These are phyloP conservation scores for Mohoua ochrocephala DNA, from an alignment of 2,113 vertebrate species.

Conservation along the genomic window DNA sequence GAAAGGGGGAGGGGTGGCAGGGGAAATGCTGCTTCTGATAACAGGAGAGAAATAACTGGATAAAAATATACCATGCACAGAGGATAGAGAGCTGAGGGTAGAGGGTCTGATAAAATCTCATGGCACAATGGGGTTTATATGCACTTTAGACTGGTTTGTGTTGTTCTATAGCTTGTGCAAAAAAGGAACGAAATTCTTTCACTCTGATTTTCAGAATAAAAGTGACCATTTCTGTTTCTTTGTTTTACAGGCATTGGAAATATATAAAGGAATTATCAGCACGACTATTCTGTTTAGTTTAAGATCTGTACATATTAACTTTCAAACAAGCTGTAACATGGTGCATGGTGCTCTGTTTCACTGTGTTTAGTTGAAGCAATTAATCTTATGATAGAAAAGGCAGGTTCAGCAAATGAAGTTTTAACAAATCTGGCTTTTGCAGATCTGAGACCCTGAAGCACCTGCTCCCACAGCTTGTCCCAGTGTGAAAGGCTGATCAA, in stretches of 20 bases:
- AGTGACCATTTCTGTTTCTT: neutral
- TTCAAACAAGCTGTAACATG: neutral
- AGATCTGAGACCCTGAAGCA: conserved; percentile 6
- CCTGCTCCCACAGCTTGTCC: neutral
- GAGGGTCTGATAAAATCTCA: neutral
- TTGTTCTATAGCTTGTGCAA: neutral
- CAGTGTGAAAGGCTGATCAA: conserved; percentile 4
- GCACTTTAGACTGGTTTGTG: neutral
- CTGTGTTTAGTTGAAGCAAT: neutral
- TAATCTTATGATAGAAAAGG: conserved; percentile 15
- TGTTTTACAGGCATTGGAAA: neutral
- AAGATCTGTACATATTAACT: neutral
- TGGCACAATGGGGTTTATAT: neutral
- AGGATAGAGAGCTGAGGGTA: neutral
- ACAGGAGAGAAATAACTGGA: neutral
- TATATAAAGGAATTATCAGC: neutral
- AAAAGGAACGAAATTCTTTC: neutral
- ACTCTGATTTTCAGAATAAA: neutral
- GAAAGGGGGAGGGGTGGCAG: neutral
- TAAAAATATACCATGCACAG: neutral
- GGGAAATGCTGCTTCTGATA: neutral
- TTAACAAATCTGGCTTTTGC: neutral
- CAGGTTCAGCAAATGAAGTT: conserved; percentile 26
- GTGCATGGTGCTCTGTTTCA: neutral
- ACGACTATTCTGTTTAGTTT: neutral